A percentile compares a stretch with the other conserved stretches of the same genome.
These are phyloP conservation scores for Junonia oenone DNA, from an alignment of 2,888 invertebrate species.

Conservation along the genomic window DNA sequence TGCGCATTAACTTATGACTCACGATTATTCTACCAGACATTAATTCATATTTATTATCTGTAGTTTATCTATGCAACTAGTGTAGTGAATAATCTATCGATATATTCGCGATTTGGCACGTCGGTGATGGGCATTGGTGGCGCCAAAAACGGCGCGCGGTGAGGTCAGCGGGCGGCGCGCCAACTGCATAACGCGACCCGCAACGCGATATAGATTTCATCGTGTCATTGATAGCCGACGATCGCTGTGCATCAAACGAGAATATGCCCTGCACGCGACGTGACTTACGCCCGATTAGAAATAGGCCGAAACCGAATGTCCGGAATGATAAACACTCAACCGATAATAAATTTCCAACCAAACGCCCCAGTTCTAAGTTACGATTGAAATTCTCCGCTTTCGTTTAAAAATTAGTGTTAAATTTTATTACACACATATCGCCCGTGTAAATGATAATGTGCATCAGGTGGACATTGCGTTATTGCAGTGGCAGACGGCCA, in stretches of 20 bases:
- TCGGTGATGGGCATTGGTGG: slow-evolving; percentile 66
- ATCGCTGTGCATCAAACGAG: neutral
- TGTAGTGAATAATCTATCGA: slow-evolving; percentile 21
- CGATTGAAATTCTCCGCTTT: slow-evolving; percentile 10
- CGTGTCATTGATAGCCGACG: slow-evolving; percentile 5
- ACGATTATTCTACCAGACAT: slow-evolving; percentile 25
- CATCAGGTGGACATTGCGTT: slow-evolving; percentile 48
- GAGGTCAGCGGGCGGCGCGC: slow-evolving; percentile 51
- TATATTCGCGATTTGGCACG: slow-evolving; percentile 50
- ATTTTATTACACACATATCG: slow-evolving; percentile 24
- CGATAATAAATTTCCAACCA: slow-evolving; percentile 15
- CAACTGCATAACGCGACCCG: slow-evolving; percentile 11
- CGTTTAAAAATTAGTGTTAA: slow-evolving; percentile 13
- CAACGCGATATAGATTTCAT: neutral
- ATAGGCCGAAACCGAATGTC: slow-evolving; percentile 1
- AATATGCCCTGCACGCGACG: neutral
- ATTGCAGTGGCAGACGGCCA: slow-evolving; percentile 66
- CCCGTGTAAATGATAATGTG: slow-evolving; percentile 51
- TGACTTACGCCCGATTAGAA: slow-evolving; percentile 1
- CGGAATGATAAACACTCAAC: slow-evolving; percentile 15
- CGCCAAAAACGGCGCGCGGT: slow-evolving; percentile 69
- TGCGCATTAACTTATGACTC: slow-evolving; percentile 27
- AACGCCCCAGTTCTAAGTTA: slow-evolving; percentile 14
- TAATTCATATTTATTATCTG: slow-evolving; percentile 30
- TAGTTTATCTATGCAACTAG: slow-evolving; percentile 17